phyloP scores from a whole-genome alignment of 92 coral and sea anemone species.

The Hydrozoanthus gracilis region DNA sequence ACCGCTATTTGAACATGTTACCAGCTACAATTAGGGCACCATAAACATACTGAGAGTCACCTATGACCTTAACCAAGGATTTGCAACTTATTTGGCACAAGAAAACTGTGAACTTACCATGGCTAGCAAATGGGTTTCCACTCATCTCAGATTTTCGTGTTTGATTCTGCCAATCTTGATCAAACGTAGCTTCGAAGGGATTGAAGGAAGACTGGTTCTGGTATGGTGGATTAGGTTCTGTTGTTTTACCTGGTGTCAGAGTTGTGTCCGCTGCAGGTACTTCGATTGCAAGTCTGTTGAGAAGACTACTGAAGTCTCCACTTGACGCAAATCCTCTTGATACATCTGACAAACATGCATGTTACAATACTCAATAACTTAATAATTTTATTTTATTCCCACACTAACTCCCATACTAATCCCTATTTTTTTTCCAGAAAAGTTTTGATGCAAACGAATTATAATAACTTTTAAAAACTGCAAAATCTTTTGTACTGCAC shows the following conservation, averaged over 20 bases:
- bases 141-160: not conserved
- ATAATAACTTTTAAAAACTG: no score
- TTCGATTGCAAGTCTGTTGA: conserved; percentile 45
- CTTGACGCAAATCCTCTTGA: conserved; percentile 38
- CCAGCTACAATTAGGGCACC: not conserved
- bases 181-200: conserved; percentile 44
- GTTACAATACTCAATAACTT: not conserved
- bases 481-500: no score
- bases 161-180: conserved; percentile 30
- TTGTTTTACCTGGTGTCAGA: conserved; percentile 72
- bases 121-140: conserved; percentile 62
- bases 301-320: conserved; percentile 42
- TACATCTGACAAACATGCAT: conserved; percentile 3
- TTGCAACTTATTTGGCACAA: not conserved
- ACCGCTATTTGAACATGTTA: no score
- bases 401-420: no score
- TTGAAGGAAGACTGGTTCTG: conserved; percentile 1
- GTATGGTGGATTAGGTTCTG: not conserved
- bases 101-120: conserved; percentile 50
- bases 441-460: no score
- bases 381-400: no score
- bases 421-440: no score
- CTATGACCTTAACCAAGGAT: not conserved
- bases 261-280: conserved; percentile 53
- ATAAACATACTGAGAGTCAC: not conserved